phyloP scores from a whole-genome alignment of 1,140 invertebrate species.

The Drosophila teissieri region DNA sequence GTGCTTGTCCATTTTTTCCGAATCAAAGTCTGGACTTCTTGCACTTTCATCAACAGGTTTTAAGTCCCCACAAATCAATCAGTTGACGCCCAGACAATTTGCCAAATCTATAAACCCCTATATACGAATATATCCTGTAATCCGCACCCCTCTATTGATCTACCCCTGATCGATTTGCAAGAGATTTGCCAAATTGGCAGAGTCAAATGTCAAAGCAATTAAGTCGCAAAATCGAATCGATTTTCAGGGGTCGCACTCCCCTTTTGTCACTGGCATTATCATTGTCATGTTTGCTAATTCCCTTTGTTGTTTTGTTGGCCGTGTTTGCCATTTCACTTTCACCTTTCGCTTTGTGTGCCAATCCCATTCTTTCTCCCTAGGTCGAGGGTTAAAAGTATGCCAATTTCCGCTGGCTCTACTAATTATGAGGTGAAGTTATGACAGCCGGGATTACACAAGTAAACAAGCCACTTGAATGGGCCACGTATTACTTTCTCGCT shows the following conservation, averaged over 20 bases:
- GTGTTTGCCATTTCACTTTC: constrained; percentile 71
- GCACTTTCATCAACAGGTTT: constrained; percentile 51
- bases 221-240: constrained; percentile 68
- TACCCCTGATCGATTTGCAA: constrained; percentile 68
- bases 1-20: not conserved
- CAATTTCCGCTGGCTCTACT: constrained; percentile 55
- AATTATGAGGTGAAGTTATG: constrained; percentile 75
- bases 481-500: constrained; percentile 27
- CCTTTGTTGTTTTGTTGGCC: constrained; percentile 60
- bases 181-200: constrained; percentile 63
- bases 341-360: constrained; percentile 41
- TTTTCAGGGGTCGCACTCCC: constrained; percentile 41
- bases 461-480: constrained; percentile 33
- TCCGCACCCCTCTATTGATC: constrained; percentile 31
- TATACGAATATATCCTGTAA: constrained; percentile 14
- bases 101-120: constrained; percentile 34
- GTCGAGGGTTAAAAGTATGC: constrained; percentile 64
- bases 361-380: constrained; percentile 34
- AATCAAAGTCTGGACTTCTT: constrained; percentile 13
- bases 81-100: constrained; percentile 59
- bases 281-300: constrained; percentile 82
- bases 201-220: constrained; percentile 80
- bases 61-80: constrained; percentile 1
- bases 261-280: constrained; percentile 64
- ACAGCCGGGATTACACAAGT: constrained; percentile 44